phyloP scores from a whole-genome alignment of 2,888 invertebrate genomes.

The Scaptomyza flava region DNA sequence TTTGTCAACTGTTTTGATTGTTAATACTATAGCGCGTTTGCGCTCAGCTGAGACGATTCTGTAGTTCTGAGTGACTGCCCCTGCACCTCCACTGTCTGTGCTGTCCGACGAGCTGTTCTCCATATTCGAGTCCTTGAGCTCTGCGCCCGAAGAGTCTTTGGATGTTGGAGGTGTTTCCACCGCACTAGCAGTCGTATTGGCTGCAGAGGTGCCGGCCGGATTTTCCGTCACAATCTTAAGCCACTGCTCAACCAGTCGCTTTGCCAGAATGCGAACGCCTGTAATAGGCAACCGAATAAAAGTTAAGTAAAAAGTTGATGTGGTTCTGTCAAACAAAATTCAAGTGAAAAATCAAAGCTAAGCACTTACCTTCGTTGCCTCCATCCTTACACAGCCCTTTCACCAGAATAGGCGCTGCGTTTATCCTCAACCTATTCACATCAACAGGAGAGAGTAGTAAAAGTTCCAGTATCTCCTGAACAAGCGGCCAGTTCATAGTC shows the following conservation, averaged over 20 bases:
- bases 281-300: slow-evolving; percentile 75
- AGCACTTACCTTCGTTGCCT: slow-evolving; percentile 90
- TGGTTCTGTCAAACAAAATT: background rate
- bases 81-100: slow-evolving; percentile 83
- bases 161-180: slow-evolving; percentile 17
- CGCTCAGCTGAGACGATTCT: slow-evolving; percentile 79
- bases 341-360: background rate
- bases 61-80: slow-evolving; percentile 53
- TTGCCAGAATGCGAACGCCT: slow-evolving; percentile 92
- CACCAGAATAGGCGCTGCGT: slow-evolving; percentile 95
- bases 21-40: slow-evolving; percentile 75
- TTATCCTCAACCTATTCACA: slow-evolving; percentile 94
- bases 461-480: slow-evolving; percentile 93
- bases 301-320: background rate
- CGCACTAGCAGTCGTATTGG: slow-evolving; percentile 18
- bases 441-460: slow-evolving; percentile 95
- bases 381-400: slow-evolving; percentile 94
- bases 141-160: slow-evolving; percentile 17
- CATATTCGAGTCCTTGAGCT: slow-evolving; percentile 42
- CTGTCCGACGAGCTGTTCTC: slow-evolving; percentile 74
- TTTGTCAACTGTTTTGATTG: slow-evolving; percentile 85
- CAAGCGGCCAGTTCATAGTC: slow-evolving; percentile 93
- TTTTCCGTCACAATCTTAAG: slow-evolving; percentile 94
- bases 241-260: slow-evolving; percentile 95
- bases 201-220: slow-evolving; percentile 79